Evolutionary conservation across 2,113 vertebrate species (phyloP).

Genomic region (Rhynchomys soricoides): DNA sequence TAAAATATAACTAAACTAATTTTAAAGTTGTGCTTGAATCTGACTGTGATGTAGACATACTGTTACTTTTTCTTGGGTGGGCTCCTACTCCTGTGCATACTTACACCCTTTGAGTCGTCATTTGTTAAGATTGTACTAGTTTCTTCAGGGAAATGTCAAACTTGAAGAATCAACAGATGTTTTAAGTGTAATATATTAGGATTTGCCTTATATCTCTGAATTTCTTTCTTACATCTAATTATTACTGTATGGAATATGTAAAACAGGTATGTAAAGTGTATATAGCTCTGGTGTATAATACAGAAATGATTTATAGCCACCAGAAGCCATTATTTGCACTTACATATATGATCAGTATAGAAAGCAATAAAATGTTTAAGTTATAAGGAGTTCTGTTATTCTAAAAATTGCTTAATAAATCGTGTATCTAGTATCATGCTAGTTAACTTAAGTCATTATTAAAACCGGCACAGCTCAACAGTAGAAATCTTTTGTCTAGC

Average conservation of each 20-base stretch:
- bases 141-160: conserved; percentile 45
- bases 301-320: conserved; percentile 62
- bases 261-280: conserved; percentile 55
- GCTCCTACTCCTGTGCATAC: conserved; percentile 35
- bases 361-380: conserved; percentile 75
- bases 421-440: neutral
- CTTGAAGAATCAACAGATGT: conserved; percentile 62
- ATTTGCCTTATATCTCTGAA: conserved; percentile 49
- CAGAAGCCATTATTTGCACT: conserved; percentile 65
- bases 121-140: conserved; percentile 49
- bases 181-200: conserved; percentile 50
- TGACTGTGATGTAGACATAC: conserved; percentile 61
- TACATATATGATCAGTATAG: conserved; percentile 30
- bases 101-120: conserved; percentile 57
- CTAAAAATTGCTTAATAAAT: conserved; percentile 37
- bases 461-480: neutral
- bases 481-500: neutral
- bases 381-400: conserved; percentile 56
- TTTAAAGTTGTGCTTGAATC: conserved; percentile 55
- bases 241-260: conserved; percentile 61
- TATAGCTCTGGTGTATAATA: conserved; percentile 64
- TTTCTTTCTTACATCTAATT: conserved; percentile 60
- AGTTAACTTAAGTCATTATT: neutral
- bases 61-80: conserved; percentile 47
- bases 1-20: conserved; percentile 71